Evolutionary conservation across 2,113 vertebrate genomes (phyloP).

Genomic region (Echinops telfairi): DNA sequence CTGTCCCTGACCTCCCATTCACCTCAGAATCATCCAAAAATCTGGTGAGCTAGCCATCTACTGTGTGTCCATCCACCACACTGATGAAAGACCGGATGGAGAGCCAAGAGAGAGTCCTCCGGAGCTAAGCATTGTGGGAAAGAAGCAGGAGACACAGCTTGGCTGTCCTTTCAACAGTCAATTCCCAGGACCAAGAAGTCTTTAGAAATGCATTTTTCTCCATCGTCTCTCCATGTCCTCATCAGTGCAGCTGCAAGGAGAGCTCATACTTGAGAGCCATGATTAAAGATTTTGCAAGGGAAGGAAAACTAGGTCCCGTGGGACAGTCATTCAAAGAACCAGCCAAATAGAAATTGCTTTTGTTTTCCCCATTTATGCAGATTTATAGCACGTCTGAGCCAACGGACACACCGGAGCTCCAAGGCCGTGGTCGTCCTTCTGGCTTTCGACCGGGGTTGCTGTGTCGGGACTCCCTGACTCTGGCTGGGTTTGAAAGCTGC

Average conservation of each 20-base stretch:
- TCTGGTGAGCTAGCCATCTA: background rate
- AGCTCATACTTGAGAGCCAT: constrained; percentile 63
- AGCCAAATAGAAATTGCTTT: constrained; percentile 68
- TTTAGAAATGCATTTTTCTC: constrained; percentile 28
- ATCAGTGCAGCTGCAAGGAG: constrained; percentile 52
- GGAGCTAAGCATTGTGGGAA: constrained; percentile 3
- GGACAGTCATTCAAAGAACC: constrained; percentile 49
- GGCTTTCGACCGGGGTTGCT: constrained; percentile 54
- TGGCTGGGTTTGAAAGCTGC: constrained; percentile 63
- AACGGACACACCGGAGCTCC: constrained; percentile 15
- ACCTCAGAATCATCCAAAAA: background rate
- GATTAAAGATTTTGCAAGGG: constrained; percentile 59
- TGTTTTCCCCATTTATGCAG: constrained; percentile 65
- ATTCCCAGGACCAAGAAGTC: background rate
- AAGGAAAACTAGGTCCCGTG: constrained; percentile 38
- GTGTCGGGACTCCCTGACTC: constrained; percentile 31
- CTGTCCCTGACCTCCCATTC: constrained; percentile 9
- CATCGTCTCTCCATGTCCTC: background rate
- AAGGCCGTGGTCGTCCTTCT: constrained; percentile 1
- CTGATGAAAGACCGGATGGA: background rate
- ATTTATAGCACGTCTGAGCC: constrained; percentile 69
- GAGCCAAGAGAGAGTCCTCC: background rate
- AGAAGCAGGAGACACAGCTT: constrained; percentile 24
- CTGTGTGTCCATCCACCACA: background rate
- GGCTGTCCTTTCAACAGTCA: background rate